Conservation (phyloP, 2,797 vertebrate genomes). For the Sylvilagus floridanus region DNA sequence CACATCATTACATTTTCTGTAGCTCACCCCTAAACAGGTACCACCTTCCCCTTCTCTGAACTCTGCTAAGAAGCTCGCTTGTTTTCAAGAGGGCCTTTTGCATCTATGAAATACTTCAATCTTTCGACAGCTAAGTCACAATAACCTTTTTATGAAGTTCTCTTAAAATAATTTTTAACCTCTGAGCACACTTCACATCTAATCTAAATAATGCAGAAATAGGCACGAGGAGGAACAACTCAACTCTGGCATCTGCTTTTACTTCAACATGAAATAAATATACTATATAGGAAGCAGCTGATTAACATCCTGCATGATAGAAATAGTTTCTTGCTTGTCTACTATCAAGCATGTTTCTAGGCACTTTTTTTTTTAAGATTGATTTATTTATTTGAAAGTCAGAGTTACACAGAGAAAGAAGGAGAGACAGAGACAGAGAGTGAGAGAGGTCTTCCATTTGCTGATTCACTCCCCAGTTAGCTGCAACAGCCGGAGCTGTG, state of each 20-base stretch:
- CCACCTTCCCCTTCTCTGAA: not conserved
- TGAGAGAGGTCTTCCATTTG: too few relatives aligned
- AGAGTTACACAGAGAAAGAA: too few relatives aligned
- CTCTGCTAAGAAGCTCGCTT: not conserved
- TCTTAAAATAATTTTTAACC: constrained; percentile 46
- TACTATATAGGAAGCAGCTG: not conserved
- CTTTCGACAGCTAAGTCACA: not conserved
- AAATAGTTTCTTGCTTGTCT: constrained; percentile 28
- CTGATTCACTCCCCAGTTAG: too few relatives aligned
- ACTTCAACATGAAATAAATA: constrained; percentile 45
- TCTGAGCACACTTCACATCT: constrained; percentile 30
- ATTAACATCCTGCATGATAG: constrained; percentile 32
- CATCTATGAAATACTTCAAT: constrained; percentile 3
- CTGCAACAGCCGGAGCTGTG: too few relatives aligned
- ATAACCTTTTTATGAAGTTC: not conserved
- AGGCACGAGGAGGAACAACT: constrained; percentile 15
- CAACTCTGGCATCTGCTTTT: constrained; percentile 41
- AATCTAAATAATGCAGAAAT: constrained; percentile 28
- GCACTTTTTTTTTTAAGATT: not conserved
- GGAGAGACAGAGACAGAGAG: too few relatives aligned
- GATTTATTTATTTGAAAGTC: too few relatives aligned
- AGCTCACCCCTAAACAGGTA: not conserved
- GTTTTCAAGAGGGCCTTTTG: constrained; percentile 23
- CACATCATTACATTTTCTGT: not conserved
- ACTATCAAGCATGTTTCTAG: constrained; percentile 14